These are phyloP conservation scores for Pterobdella sp. DNA, from an alignment of 2,888 invertebrate species.

Conservation along the genomic window DNA sequence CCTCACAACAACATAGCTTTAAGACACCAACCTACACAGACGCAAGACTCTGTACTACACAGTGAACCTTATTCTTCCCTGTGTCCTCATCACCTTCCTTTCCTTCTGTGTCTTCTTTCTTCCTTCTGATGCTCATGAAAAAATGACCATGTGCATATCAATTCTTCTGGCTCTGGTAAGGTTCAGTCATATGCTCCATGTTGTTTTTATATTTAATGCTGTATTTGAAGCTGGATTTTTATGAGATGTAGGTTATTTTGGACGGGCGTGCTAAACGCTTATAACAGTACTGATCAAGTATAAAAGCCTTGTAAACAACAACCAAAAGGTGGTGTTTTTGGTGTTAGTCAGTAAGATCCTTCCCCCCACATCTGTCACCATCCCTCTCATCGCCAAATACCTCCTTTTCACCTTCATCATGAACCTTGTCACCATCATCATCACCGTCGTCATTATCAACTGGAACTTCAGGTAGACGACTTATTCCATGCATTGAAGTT, in stretches of 20 bases:
- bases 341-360: slow-evolving; percentile 83
- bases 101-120: slow-evolving; percentile 88
- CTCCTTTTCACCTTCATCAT: slow-evolving; percentile 86
- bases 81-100: slow-evolving; percentile 64
- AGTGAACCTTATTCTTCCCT: slow-evolving; percentile 95
- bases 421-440: slow-evolving; percentile 98
- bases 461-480: slow-evolving; percentile 70
- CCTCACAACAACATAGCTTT: slow-evolving; percentile 3
- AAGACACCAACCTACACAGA: slow-evolving; percentile 56
- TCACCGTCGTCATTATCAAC: slow-evolving; percentile 97
- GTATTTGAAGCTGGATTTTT: slow-evolving; percentile 41
- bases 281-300: too few relatives aligned
- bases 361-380: slow-evolving; percentile 92
- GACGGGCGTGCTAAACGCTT: not conserved
- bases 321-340: slow-evolving; percentile 50
- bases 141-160: slow-evolving; percentile 69
- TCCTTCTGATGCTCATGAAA: slow-evolving; percentile 80
- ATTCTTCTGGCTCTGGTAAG: slow-evolving; percentile 91
- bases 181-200: slow-evolving; percentile 59
- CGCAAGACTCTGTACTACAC: slow-evolving; percentile 97
- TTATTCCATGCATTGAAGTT: not conserved
- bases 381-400: slow-evolving; percentile 97
- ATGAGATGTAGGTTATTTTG: not conserved
- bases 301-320: not conserved
- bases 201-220: slow-evolving; percentile 61